phyloP scores from a whole-genome alignment of 2,797 vertebrate species.

The Champsocephalus gunnari region DNA sequence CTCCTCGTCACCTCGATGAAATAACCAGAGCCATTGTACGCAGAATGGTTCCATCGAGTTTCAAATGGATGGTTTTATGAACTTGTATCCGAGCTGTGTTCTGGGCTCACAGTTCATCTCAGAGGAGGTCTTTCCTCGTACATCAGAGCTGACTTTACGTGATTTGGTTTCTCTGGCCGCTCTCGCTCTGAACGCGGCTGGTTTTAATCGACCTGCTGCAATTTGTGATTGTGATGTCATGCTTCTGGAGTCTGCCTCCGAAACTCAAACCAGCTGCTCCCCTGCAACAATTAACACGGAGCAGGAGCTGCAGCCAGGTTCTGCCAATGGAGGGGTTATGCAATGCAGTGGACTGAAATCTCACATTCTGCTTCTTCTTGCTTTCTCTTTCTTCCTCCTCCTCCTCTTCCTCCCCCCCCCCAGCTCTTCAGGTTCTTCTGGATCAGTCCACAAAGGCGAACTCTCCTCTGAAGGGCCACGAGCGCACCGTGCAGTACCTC shows the following conservation, averaged over 20 bases:
- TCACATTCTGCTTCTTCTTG: not conserved
- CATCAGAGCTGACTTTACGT: slow-evolving; percentile 49
- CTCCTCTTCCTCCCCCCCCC: not conserved
- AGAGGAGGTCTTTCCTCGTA: slow-evolving; percentile 35
- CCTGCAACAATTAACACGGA: slow-evolving; percentile 28
- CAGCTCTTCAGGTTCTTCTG: slow-evolving; percentile 95
- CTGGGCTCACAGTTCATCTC: slow-evolving; percentile 29
- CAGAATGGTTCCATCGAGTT: slow-evolving; percentile 23
- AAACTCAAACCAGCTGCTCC: slow-evolving; percentile 66
- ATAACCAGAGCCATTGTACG: slow-evolving; percentile 7
- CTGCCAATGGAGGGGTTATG: slow-evolving; percentile 34
- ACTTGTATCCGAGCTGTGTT: slow-evolving; percentile 17
- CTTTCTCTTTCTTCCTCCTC: slow-evolving; percentile 21
- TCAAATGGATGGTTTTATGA: not conserved
- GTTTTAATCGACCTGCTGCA: slow-evolving; percentile 59
- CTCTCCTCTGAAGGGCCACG: slow-evolving; percentile 97
- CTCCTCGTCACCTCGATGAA: not conserved
- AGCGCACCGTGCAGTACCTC: slow-evolving; percentile 97
- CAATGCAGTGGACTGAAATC: not conserved
- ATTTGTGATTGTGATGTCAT: slow-evolving; percentile 65
- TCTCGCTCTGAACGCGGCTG: slow-evolving; percentile 43
- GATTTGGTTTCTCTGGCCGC: slow-evolving; percentile 38
- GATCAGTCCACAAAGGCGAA: slow-evolving; percentile 99
- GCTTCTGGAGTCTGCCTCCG: slow-evolving; percentile 23
- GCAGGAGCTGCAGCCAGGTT: slow-evolving; percentile 23